These are phyloP conservation scores for Aptenodytes forsteri DNA, from an alignment of 2,113 vertebrate genomes.

Conservation along the genomic window DNA sequence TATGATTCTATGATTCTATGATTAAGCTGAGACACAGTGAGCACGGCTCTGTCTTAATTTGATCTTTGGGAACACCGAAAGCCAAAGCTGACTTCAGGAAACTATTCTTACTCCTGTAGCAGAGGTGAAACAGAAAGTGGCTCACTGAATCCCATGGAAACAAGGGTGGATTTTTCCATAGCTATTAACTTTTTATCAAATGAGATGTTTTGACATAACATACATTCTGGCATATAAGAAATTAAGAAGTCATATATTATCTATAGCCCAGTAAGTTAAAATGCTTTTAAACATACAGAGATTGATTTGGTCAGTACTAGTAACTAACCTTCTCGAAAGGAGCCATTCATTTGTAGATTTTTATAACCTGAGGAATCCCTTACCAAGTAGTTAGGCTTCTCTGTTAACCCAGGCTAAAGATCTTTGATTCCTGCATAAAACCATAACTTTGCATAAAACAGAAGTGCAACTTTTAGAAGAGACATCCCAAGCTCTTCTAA, in stretches of 20 bases:
- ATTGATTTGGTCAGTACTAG: not conserved
- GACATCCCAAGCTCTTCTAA: not conserved
- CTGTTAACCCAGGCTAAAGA: not conserved
- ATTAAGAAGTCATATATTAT: not conserved
- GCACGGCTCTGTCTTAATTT: not conserved
- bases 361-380: not conserved
- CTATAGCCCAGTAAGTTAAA: not conserved
- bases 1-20: not conserved
- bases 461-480: not conserved
- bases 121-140: not conserved
- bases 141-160: not conserved
- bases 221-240: not conserved
- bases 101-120: not conserved
- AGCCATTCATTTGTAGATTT: not conserved
- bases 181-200: not conserved
- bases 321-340: not conserved
- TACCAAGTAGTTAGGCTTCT: not conserved
- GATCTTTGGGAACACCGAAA: not conserved
- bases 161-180: not conserved
- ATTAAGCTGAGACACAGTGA: not conserved
- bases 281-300: not conserved
- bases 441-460: not conserved
- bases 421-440: not conserved
- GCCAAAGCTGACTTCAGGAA: not conserved
- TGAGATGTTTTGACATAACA: not conserved